phyloP scores from a whole-genome alignment of 2,888 invertebrate genomes.

The Neoitamus cyanurus region DNA sequence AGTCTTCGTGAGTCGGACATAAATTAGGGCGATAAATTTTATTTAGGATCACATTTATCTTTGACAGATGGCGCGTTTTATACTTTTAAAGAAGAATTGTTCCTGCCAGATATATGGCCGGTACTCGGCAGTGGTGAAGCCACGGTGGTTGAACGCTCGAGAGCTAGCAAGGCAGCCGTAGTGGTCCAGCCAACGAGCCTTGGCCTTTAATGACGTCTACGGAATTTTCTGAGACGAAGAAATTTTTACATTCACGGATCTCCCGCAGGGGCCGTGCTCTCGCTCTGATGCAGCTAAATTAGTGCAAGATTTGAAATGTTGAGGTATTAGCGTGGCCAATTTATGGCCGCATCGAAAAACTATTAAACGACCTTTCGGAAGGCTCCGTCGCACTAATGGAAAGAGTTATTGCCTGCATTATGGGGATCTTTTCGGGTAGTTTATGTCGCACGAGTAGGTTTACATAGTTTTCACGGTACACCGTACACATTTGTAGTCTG shows the following conservation, averaged over 20 bases:
- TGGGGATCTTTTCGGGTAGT: not conserved
- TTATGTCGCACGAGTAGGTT: not conserved
- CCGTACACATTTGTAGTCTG: not conserved
- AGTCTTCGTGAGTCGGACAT: conserved; percentile 48
- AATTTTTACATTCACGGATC: conserved; percentile 19
- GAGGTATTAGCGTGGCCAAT: conserved; percentile 35
- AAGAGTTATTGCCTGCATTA: conserved; percentile 38
- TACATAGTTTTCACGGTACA: not conserved
- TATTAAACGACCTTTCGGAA: conserved; percentile 41
- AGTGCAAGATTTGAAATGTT: conserved; percentile 16
- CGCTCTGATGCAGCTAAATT: conserved; percentile 16
- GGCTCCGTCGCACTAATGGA: conserved; percentile 34
- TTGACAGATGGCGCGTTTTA: conserved; percentile 52
- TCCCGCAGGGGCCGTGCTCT: not conserved
- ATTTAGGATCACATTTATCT: conserved; percentile 54
- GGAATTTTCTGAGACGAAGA: conserved; percentile 26
- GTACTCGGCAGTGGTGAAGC: not conserved
- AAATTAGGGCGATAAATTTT: conserved; percentile 53
- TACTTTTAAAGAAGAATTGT: conserved; percentile 37
- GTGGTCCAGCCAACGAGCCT: not conserved
- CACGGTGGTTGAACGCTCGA: not conserved
- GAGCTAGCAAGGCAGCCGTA: not conserved
- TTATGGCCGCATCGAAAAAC: conserved; percentile 36
- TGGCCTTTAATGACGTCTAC: conserved; percentile 19
- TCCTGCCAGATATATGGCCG: conserved; percentile 22